Base-by-base conservation (phyloP, 1,140 invertebrate species). In the Mercenaria mercenaria region DNA sequence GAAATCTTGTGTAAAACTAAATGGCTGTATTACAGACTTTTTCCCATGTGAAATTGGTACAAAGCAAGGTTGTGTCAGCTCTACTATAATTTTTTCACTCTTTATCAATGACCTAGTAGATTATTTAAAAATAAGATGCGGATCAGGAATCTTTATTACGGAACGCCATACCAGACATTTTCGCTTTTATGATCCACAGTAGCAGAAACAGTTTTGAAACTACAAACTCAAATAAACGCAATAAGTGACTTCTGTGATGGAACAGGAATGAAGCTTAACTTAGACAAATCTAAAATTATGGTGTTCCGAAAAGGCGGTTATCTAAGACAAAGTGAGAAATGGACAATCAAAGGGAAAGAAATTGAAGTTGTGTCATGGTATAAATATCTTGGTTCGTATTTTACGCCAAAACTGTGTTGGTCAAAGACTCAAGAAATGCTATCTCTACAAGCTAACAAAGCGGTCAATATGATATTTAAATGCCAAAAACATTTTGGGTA, bases 371-470 rank as follows among this genome's bases (percentile, higher is more conserved):
- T 79, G 11, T 52, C 84, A 13, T 39, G 34, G 15, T 87, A 87
- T 50, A 87, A 87, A 47, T 87, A 87, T 50, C 39, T 87, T 43
- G 72, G 84, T 61, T 4, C 56, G 11, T 59, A 37, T 20, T 87
- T 87, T 39, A 77, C 84, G 10, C 84, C 72, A 6, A 87, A 87
- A 50, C 32, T 87, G 20, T 37, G 43, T 61, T 87, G 84, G 69
- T 41, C 74, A 4, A 39, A 18, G 20, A 64, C 72, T 20, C 23
- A 47, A 39, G 56, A 87, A 77, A 59, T n/a, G 37, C 32, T 37
- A 23, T 43, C 69, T 23, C 18, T 29, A 41, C 83, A 85, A 37
- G 64, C 64, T 10, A n/a, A 23, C 18, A 85, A 85, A 59, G 83
- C 67, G 8, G n/a, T 74, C 37, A 29, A n/a, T 13, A 34, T 23